Base-by-base conservation (phyloP, 2,113 vertebrate species). In the Hippocampus barbouri region DNA sequence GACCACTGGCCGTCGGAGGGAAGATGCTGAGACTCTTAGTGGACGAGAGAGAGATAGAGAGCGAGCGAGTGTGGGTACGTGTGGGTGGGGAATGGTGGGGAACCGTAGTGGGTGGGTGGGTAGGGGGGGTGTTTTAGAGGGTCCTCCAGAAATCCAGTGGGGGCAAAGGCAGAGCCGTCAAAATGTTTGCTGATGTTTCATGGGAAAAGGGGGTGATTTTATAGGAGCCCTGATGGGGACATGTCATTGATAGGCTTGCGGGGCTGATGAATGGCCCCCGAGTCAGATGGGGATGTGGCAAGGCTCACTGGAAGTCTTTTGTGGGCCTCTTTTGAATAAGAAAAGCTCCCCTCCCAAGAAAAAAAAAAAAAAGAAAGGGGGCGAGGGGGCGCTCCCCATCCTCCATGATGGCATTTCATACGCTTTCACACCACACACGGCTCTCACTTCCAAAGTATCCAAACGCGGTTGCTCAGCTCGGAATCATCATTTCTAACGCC, bases 101-200 rank as follows among this genome's bases (percentile, higher is more conserved):
- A 83, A 88, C 83, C 72, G 70, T 73, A 62, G 77, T 72, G 82
- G 81, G 87, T 70, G 84, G 88, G 81, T 87, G 79, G 85, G 76
- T 69, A 11, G 75, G 76, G 74, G 74, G 75, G 69, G 77, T 15
- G 59, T 30, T 34, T 82, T 79, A 85, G 89, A 91, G 93, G 93
- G 64, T 66, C 64, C 95, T 94, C 94, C 93, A 93, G 94, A 94
- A 96, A 97, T 97, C 95, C 95, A 95, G 94, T 92, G 91, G 94
- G 95, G 95, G 93, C 93, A 91, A 93, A 95, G 94, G 94, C 95
- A 95, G 94, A 96, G 92, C 96, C 95, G 96, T 99, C 97, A 97
- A 97, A 99, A 98, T 98, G 97, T 99, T 99, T 99, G 96, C 96
- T 96, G 96, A 98, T 98, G 96, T 98, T 98, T 95, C 97, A 96